Evolutionary conservation across 2,113 vertebrate species (phyloP), one percentile per base, ranked within the genome.

Genomic region (Hippolais icterina): DNA sequence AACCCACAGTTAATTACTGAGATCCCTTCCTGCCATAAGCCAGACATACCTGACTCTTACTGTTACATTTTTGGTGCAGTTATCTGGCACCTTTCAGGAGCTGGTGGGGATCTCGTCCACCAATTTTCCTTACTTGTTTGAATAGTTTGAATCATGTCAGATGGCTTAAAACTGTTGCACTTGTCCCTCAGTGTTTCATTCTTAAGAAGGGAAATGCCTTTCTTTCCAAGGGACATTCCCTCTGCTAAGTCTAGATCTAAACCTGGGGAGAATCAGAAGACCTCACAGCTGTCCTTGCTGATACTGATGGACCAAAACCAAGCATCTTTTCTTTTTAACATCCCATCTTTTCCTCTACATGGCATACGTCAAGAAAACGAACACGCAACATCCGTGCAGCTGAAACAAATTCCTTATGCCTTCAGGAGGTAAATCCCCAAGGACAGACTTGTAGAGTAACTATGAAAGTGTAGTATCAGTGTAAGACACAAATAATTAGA

Each of bases 21-120:
- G 27, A 52, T 78, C 9, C 39, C 4, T 13, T 85, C 75, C 54
- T 65, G 63, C 63, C 35, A 28, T 8, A 29, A 87, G 8, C 14
- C 19, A 71, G 16, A 49, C 16, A 39, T 0, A 52, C 7, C 10
- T 0, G 0, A 17, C 18, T 71, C 31, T 28, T 3, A 8, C 1
- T 9, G 13, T 12, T 29, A 8, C 9, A 22, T 37, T 72, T 81
- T 66, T 7, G 54, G 7, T 46, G 21, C 20, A 33, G 39, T 20
- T 42, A 72, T 11, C 41, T 13, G 71, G n/a, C 46, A 53, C 9
- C 35, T 49, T 65, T 35, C 21, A 35, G 70, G 25, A 69, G 24
- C 29, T 35, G 27, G 21, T n/a, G 14, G 66, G 14, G 29, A 89
- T 60, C 33, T 57, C 17, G 16, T 15, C 39, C 44, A 68, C 5